These are phyloP conservation scores for Neomonachus schauinslandi DNA, from an alignment of 2,113 vertebrate genomes.

Conservation along the genomic window DNA sequence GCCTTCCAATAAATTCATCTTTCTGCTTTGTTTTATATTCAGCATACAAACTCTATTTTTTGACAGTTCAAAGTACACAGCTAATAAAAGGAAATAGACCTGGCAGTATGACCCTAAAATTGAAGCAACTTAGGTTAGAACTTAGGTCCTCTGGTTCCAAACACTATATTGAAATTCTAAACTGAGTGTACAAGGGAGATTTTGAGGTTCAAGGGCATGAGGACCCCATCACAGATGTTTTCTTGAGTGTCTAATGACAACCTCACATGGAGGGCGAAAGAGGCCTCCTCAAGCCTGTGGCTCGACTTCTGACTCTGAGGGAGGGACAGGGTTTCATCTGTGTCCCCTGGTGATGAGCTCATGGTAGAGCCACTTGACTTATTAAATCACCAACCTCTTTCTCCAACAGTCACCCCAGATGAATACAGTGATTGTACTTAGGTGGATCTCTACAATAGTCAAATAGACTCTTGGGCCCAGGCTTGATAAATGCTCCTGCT, in stretches of 20 bases:
- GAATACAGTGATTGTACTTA: not conserved
- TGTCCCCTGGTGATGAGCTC: not conserved
- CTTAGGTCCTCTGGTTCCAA: not conserved
- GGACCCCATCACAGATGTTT: not conserved
- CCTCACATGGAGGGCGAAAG: not conserved
- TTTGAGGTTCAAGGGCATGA: rapidly evolving
- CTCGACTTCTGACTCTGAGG: not conserved
- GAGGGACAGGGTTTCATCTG: not conserved
- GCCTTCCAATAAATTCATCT: not conserved
- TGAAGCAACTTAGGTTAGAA: not conserved
- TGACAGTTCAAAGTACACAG: not conserved
- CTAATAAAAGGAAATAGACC: not conserved
- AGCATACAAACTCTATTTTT: not conserved
- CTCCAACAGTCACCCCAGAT: not conserved
- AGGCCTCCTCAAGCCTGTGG: not conserved
- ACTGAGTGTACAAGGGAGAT: not conserved
- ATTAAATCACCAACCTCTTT: not conserved
- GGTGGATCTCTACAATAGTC: not conserved
- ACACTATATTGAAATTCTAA: not conserved
- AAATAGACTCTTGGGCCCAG: not conserved
- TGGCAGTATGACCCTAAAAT: not conserved
- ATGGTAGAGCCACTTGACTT: not conserved
- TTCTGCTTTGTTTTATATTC: not conserved
- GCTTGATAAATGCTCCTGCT: not conserved
- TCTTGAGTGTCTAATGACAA: too few relatives aligned